Percentiles rank a stretch among this genome's conserved stretches.
phyloP scores from a whole-genome alignment of 2,888 invertebrate species.

The Melieria picta region DNA sequence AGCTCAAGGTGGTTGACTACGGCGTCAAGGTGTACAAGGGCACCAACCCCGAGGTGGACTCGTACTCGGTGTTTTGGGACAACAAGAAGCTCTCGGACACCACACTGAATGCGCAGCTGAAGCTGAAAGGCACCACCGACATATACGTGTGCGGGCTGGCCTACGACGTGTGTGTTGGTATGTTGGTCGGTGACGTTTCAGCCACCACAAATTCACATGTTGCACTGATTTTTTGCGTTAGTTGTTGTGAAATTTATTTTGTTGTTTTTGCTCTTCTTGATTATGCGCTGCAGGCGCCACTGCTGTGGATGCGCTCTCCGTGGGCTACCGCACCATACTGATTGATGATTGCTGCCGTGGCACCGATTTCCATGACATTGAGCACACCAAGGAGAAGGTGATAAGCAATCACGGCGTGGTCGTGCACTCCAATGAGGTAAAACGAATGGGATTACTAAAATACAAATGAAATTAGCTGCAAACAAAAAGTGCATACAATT shows the following conservation, averaged over 20 bases:
- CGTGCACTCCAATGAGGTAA: constrained; percentile 78
- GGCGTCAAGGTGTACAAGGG: constrained; percentile 90
- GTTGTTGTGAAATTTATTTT: not conserved
- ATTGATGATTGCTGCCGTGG: constrained; percentile 93
- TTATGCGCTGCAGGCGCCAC: constrained; percentile 75
- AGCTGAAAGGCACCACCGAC: constrained; percentile 84
- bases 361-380: constrained; percentile 85
- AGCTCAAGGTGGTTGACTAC: constrained; percentile 82
- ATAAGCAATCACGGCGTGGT: constrained; percentile 82
- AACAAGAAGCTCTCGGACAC: constrained; percentile 93
- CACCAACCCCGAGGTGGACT: constrained; percentile 93
- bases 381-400: constrained; percentile 81
- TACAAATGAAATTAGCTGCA: constrained; percentile 6
- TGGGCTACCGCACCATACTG: constrained; percentile 88
- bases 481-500: not conserved
- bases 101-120: constrained; percentile 81
- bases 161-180: constrained; percentile 93
- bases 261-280: not conserved
- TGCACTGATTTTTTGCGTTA: too few species aligned
- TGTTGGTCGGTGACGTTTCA: constrained; percentile 46
- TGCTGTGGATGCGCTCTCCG: constrained; percentile 87
- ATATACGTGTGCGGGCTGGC: constrained; percentile 95
- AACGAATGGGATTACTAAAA: constrained; percentile 20
- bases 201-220: not conserved
- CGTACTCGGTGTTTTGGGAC: constrained; percentile 98